phyloP scores from a whole-genome alignment of 2,113 vertebrate genomes.

The Nesoenas mayeri region DNA sequence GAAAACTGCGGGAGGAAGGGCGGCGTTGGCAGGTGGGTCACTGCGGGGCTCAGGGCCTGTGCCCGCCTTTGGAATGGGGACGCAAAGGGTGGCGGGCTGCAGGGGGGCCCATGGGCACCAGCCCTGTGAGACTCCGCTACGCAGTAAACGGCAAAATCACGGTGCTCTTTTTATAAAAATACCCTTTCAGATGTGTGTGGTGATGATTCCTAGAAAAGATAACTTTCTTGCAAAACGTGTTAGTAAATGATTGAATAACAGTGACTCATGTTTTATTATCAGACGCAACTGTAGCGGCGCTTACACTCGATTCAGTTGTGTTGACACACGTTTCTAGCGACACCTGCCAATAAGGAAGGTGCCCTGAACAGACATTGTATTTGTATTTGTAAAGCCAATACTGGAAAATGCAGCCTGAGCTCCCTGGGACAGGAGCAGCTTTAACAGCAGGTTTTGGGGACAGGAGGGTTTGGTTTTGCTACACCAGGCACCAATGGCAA shows the following conservation, averaged over 20 bases:
- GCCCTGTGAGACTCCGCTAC: background rate
- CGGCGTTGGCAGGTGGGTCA: fast-evolving
- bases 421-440: fast-evolving
- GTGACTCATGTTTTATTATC: constrained; percentile 43
- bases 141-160: background rate
- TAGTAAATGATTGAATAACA: background rate
- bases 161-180: background rate
- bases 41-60: fast-evolving
- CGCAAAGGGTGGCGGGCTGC: background rate
- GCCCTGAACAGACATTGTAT: background rate
- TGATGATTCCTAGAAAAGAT: background rate
- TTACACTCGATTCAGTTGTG: background rate
- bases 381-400: background rate
- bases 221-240: background rate
- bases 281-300: background rate
- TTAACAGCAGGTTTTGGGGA: background rate
- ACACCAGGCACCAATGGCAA: fast-evolving
- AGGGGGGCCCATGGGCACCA: background rate
- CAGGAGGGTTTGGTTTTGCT: background rate
- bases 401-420: background rate
- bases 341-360: background rate
- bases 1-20: background rate
- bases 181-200: background rate
- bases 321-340: background rate
- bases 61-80: background rate